phyloP scores from a whole-genome alignment of 2,113 vertebrate genomes.

The Trinectes maculatus region DNA sequence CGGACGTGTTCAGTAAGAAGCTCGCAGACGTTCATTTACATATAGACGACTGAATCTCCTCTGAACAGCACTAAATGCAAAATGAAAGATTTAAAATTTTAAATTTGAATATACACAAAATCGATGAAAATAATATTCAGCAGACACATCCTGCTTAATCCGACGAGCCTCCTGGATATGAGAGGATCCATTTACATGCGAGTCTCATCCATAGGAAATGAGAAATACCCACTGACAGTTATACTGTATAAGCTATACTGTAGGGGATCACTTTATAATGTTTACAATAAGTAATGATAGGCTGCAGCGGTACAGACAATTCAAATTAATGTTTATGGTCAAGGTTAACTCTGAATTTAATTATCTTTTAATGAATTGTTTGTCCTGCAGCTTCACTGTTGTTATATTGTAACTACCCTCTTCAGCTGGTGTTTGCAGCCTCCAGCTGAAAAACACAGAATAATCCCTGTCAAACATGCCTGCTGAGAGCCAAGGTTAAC shows the following conservation, averaged over 20 bases:
- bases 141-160: constrained; percentile 31
- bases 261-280: too few relatives aligned
- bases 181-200: not conserved
- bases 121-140: constrained; percentile 35
- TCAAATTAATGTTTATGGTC: not conserved
- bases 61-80: constrained; percentile 4
- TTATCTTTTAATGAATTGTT: not conserved
- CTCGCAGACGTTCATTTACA: constrained; percentile 28
- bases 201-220: constrained; percentile 10
- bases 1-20: constrained; percentile 23
- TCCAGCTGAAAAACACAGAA: not conserved
- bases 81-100: not conserved
- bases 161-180: constrained; percentile 4
- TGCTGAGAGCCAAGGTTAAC: too few relatives aligned
- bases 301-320: too few relatives aligned
- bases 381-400: not conserved
- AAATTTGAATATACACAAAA: not conserved
- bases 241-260: not conserved
- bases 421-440: too few relatives aligned
- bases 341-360: too few relatives aligned
- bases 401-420: not conserved
- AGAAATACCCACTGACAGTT: not conserved
- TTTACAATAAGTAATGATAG: too few relatives aligned
- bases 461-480: too few relatives aligned
- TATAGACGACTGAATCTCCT: not conserved